Evolutionary conservation across 2,113 vertebrate genomes (phyloP), one percentile per base, ranked within the genome.

Genomic region (Oreochromis tanganicae): DNA sequence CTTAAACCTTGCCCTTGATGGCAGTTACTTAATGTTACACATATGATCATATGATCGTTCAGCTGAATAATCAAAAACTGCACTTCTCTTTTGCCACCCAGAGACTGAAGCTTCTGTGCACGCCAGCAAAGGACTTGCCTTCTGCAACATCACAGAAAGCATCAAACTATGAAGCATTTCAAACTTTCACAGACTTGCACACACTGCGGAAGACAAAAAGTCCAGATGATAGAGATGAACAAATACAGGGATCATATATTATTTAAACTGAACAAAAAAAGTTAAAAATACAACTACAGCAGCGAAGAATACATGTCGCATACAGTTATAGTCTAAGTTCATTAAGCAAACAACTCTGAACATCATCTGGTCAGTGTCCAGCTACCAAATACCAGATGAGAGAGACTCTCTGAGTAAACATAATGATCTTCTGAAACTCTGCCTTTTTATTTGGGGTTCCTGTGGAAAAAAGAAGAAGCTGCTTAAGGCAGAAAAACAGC

Each of bases 21-120:
- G 9, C 38, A 16, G 7, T 78, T 78, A 57, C 1, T 5, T 59
- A 29, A 54, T 84, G 27, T 57, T 57, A 59, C 38, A 73, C 13
- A 56, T 9, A 52, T 56, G 1, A 75, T 4, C 1, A 48, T 9
- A 52, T 55, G 21, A 73, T 73, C 14, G 17, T 29, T 48, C 21
- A 75, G 41, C 41, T 6, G 5, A 48, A 78, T 80, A 36, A 81
- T 52, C 8, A 2, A 2, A 81, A 50, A 55, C 6, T 34, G 10
- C 63, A 7, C 16, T 81, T 43, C 24, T 56, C 43, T 87, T 68
- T 59, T 6, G 79, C 52, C 36, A 52, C 83, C 93, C 90, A 95
- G 96, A 95, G 95, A 92, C 12, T 96, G 21, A 92, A 84, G 78
- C 41, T 52, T 50, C 90, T 97, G 38, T 96, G 95, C 91, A 94